Evolutionary conservation across 2,113 vertebrate genomes (phyloP).

Genomic region (Todiramphus saurophagus): DNA sequence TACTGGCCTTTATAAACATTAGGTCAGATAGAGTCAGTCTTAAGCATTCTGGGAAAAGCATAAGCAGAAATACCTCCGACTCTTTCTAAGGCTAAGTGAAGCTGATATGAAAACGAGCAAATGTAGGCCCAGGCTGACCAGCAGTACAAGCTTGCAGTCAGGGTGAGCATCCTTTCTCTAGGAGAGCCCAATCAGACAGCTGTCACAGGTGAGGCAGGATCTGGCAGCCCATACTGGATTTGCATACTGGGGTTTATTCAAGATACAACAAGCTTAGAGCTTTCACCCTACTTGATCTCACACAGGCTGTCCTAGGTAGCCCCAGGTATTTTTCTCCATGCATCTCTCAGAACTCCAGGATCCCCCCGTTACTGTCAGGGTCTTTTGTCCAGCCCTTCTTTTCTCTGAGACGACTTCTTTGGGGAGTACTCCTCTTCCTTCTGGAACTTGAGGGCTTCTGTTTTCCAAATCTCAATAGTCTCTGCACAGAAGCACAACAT

Average conservation of each 20-base stretch:
- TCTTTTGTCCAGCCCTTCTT: not conserved
- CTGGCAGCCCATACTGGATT: not conserved
- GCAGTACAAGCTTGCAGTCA: too few species aligned
- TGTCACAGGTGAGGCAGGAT: not conserved
- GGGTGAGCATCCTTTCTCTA: rapidly evolving
- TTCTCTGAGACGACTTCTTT: not conserved
- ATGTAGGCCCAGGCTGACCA: not conserved
- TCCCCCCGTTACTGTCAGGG: not conserved
- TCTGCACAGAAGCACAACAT: not conserved
- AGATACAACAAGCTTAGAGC: not conserved
- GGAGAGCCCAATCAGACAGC: not conserved
- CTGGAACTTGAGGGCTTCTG: not conserved
- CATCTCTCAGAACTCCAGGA: not conserved
- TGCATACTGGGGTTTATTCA: not conserved
- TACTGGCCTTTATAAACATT: not conserved
- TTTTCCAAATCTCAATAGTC: not conserved
- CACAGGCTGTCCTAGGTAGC: not conserved
- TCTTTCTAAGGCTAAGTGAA: not conserved
- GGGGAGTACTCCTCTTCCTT: not conserved
- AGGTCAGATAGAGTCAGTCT: not conserved
- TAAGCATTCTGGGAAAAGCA: not conserved
- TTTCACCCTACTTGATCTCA: not conserved
- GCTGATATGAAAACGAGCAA: not conserved
- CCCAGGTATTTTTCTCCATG: not conserved
- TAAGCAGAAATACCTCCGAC: not conserved